Base-by-base conservation (phyloP, 2,888 invertebrate genomes). In the Drosophila neotestacea region DNA sequence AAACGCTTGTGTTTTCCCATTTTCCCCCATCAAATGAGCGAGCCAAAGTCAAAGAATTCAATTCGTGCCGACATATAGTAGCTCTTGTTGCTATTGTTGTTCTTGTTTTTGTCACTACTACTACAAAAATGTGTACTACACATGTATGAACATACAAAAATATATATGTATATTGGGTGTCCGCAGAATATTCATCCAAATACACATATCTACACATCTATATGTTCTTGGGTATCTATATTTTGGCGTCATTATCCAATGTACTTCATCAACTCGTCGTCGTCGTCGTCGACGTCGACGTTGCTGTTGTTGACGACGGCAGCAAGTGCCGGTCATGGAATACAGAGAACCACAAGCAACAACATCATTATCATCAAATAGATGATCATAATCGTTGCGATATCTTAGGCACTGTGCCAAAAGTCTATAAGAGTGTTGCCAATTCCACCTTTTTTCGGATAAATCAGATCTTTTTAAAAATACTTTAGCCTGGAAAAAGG, bases 221-320 rank as follows among this genome's bases (percentile, higher is more conserved):
- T 4, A 7, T n/a, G 7, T 34, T 54, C 52, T 48, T 50, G 44
- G 9, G 11, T 52, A 64, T 41, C 67, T 67, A 44, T 78, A 66
- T 75, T 65, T 69, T 77, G 71, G 81, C 86, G 81, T 84, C 84
- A 84, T 88, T 84, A 83, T 86, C 75, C 84, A 86, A 84, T 84
- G 79, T 86, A 75, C 88, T 81, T 84, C 85, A 88, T 86, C 85
- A 84, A 77, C 51, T 73, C 68, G 54, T 67, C 70, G 76, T 69
- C 68, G 74, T 64, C 60, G 69, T 32, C 48, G 62, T 42, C 46
- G 63, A 55, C 48, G 41, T 41, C 32, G 32, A 7, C 3, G 32
- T 50, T 30, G 46, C n/a, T 34, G 55, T 28, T 38, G 64, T 59
- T 51, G 62, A 62, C 39, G 71, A 52, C 58, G 48, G 62, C 60